Conservation (phyloP, 2,113 vertebrate species). For the Camelus dromedarius region DNA sequence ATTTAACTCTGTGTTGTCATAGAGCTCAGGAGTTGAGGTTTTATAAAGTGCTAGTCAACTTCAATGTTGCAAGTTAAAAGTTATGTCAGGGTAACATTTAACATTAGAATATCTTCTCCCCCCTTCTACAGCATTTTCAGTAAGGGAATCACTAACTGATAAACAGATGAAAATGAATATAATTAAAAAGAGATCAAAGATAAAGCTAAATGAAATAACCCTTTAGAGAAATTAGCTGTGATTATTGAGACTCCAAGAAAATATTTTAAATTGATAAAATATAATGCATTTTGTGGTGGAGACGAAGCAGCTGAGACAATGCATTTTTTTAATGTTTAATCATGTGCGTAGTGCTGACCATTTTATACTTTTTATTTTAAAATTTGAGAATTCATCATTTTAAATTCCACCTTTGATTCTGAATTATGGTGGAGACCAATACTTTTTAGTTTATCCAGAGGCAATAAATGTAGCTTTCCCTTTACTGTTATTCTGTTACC, state of each 20-base stretch:
- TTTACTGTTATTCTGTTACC: constrained; percentile 72
- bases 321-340: background rate
- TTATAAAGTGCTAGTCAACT: background rate
- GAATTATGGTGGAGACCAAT: constrained; percentile 57
- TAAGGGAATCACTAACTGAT: background rate
- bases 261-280: constrained; percentile 32
- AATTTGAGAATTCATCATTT: constrained; percentile 13
- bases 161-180: background rate
- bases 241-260: constrained; percentile 1
- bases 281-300: background rate
- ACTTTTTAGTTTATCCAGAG: constrained; percentile 50
- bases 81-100: background rate
- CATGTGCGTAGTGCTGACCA: background rate
- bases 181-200: background rate
- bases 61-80: background rate
- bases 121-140: background rate
- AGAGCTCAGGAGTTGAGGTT: background rate
- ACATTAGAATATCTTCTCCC: background rate
- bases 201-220: background rate
- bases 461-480: constrained; percentile 31
- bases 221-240: background rate
- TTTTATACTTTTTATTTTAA: constrained; percentile 39
- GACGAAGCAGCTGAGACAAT: background rate
- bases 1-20: background rate
- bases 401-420: constrained; percentile 42